Evolutionary conservation across 2,888 invertebrate species (phyloP).

Genomic region (Diaperis boleti): DNA sequence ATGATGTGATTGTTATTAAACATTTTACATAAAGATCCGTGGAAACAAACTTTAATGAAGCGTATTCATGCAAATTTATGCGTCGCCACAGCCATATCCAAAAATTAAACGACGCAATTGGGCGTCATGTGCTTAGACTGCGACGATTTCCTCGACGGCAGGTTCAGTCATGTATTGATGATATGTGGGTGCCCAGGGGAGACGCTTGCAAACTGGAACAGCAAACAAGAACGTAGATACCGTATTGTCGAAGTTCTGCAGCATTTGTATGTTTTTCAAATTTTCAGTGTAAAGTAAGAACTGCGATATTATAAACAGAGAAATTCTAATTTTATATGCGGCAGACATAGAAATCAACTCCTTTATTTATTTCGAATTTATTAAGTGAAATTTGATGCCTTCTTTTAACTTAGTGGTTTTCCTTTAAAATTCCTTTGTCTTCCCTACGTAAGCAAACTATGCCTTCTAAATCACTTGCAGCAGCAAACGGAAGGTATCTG

Average conservation of each 20-base stretch:
- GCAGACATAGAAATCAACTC: no score
- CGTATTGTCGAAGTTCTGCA: neutral
- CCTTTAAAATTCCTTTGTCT: neutral
- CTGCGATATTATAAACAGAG: no score
- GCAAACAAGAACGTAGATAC: no score
- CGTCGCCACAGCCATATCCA: conserved; percentile 9
- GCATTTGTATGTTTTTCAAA: neutral
- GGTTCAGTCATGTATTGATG: neutral
- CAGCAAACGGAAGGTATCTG: conserved; percentile 34
- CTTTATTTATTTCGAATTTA: no score
- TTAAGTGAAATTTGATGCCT: no score
- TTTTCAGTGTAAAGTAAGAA: no score
- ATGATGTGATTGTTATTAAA: conserved; percentile 49
- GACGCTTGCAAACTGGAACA: neutral
- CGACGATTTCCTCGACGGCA: conserved; percentile 19
- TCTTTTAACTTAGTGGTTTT: no score
- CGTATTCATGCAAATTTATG: conserved; percentile 37
- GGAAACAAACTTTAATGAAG: conserved; percentile 49
- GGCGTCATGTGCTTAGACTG: conserved; percentile 21
- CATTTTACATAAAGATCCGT: conserved; percentile 51
- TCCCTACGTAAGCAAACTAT: neutral
- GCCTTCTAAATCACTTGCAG: conserved; percentile 35
- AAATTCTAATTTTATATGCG: no score
- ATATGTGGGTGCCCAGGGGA: conserved; percentile 3
- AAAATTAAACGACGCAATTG: conserved; percentile 28